Conservation (phyloP, 2,113 vertebrate species). For the Datnioides undecimradiatus region DNA sequence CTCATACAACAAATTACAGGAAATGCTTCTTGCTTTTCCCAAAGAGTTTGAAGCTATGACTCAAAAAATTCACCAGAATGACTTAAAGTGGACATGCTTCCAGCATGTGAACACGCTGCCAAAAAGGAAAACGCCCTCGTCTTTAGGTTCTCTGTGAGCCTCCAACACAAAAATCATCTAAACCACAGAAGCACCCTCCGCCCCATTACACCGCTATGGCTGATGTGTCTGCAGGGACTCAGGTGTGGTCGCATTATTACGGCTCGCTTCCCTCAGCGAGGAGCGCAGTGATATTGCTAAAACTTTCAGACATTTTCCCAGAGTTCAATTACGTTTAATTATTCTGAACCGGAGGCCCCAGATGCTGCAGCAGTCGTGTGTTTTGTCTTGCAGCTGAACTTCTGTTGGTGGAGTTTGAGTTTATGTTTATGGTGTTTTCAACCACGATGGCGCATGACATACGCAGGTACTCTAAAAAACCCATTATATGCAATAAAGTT, state of each 20-base stretch:
- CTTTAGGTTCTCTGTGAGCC: background rate
- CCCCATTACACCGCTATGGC: background rate
- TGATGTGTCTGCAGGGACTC: constrained; percentile 43
- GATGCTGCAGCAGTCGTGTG: constrained; percentile 22
- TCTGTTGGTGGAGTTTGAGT: background rate
- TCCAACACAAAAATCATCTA: constrained; percentile 13
- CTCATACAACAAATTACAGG: background rate
- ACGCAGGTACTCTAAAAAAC: background rate
- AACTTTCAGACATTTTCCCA: constrained; percentile 32
- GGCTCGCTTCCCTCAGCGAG: constrained; percentile 4
- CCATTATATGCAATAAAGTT: background rate
- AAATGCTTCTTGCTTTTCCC: no score
- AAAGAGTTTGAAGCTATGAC: background rate
- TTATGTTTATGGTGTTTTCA: background rate
- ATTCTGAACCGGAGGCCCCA: constrained; percentile 27
- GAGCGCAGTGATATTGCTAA: constrained; percentile 18
- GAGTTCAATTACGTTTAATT: constrained; percentile 60
- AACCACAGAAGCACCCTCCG: background rate
- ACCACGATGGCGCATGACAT: no score
- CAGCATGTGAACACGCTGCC: background rate
- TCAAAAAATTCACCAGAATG: background rate
- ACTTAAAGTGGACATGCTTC: background rate
- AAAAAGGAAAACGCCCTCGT: background rate
- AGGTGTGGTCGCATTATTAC: constrained; percentile 56
- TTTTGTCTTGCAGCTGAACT: background rate